These are phyloP conservation scores for Balanococcus diminutus DNA, from an alignment of 2,888 invertebrate species.

Conservation along the genomic window DNA sequence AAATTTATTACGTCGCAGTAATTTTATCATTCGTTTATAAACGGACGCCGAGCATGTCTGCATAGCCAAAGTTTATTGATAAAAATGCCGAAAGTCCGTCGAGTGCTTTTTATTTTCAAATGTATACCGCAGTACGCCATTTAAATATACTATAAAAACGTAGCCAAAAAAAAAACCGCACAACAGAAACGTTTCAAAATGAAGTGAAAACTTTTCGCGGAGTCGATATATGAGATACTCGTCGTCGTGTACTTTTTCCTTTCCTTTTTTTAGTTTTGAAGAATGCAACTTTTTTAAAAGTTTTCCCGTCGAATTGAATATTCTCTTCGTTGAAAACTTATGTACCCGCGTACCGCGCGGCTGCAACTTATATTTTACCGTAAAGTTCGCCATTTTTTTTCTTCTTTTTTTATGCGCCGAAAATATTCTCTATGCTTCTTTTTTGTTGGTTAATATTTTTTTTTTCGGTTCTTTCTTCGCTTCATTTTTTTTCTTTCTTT, in stretches of 20 bases:
- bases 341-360: background rate
- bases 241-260: background rate
- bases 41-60: too few relatives aligned
- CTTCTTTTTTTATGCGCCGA: background rate
- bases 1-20: conserved; percentile 24
- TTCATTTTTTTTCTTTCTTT: background rate
- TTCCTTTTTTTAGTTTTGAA: background rate
- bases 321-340: conserved; percentile 12
- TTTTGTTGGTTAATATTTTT: background rate
- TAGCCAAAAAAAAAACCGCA: background rate
- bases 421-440: background rate
- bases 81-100: conserved; percentile 42
- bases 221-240: conserved; percentile 26
- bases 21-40: background rate
- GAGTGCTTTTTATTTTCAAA: conserved; percentile 21
- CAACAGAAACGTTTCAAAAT: conserved; percentile 22
- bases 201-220: conserved; percentile 33
- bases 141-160: conserved; percentile 30
- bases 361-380: conserved; percentile 4
- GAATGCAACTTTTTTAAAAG: conserved; percentile 19
- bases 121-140: background rate
- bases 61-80: conserved; percentile 11
- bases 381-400: background rate
- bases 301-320: conserved; percentile 28
- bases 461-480: background rate